phyloP scores from a whole-genome alignment of 92 coral and sea anemone genomes.

The Heteractis magnifica region DNA sequence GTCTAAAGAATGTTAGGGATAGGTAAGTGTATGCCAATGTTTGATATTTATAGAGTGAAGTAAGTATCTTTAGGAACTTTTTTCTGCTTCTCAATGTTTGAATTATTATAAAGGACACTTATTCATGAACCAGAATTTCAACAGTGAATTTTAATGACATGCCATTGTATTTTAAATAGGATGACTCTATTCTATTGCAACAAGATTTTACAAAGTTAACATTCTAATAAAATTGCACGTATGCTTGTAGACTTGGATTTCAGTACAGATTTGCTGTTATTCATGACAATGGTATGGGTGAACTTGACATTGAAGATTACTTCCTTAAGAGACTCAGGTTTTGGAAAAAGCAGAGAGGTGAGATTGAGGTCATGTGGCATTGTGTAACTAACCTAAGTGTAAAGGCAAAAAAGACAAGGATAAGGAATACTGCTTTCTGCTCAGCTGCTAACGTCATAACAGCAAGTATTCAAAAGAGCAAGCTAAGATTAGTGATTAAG shows the following conservation, averaged over 20 bases:
- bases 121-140: no score
- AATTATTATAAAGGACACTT: not conserved
- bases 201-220: not conserved
- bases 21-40: slow-evolving; percentile 52
- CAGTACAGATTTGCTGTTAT: slow-evolving; percentile 91
- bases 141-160: no score
- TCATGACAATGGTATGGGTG: slow-evolving; percentile 81
- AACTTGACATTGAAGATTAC: slow-evolving; percentile 88
- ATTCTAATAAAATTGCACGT: not conserved
- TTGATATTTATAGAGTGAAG: not conserved
- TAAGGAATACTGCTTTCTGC: no score
- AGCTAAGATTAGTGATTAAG: no score
- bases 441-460: no score
- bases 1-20: slow-evolving; percentile 85
- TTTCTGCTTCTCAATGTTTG: not conserved
- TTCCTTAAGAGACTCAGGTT: slow-evolving; percentile 79
- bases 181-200: not conserved
- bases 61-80: no score
- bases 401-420: not conserved
- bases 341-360: slow-evolving; percentile 83
- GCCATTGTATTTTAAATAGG: no score
- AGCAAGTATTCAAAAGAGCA: no score
- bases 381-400: not conserved
- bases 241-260: slow-evolving; percentile 76
- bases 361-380: not conserved